A percentile compares a stretch with the other conserved stretches of the same genome.
phyloP scores from a whole-genome alignment of 2,888 invertebrate genomes.

The Epinotia bilunana region DNA sequence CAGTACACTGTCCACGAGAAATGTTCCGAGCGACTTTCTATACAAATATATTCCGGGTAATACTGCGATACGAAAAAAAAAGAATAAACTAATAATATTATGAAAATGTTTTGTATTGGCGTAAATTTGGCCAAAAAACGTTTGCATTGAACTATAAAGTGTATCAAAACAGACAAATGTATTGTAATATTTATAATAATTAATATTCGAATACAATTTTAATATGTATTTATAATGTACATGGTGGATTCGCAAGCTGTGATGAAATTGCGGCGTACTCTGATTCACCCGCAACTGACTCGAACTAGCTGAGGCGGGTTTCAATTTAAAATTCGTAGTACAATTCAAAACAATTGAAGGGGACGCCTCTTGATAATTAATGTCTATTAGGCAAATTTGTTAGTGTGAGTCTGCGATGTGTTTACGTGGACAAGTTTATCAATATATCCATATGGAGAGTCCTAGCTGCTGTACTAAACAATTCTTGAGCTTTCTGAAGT shows the following conservation, averaged over 20 bases:
- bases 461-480: not conserved
- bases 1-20: too few relatives aligned
- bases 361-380: constrained; percentile 64
- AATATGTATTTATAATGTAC: too few relatives aligned
- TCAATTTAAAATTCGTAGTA: constrained; percentile 71
- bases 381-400: constrained; percentile 62
- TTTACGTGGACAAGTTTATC: not conserved
- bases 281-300: constrained; percentile 55
- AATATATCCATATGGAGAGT: not conserved
- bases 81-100: not conserved
- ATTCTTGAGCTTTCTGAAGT: not conserved
- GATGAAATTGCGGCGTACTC: constrained; percentile 39
- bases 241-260: constrained; percentile 37
- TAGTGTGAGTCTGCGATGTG: constrained; percentile 28
- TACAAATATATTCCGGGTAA: not conserved
- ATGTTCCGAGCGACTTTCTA: too few relatives aligned
- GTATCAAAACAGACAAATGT: too few relatives aligned
- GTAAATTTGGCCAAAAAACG: not conserved
- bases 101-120: not conserved
- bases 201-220: too few relatives aligned
- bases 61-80: not conserved
- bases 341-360: constrained; percentile 76
- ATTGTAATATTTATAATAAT: too few relatives aligned
- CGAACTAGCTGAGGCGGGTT: constrained; percentile 69
- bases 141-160: too few relatives aligned